phyloP scores from a whole-genome alignment of 1,140 invertebrate species.

The Brachionus paranguensis region DNA sequence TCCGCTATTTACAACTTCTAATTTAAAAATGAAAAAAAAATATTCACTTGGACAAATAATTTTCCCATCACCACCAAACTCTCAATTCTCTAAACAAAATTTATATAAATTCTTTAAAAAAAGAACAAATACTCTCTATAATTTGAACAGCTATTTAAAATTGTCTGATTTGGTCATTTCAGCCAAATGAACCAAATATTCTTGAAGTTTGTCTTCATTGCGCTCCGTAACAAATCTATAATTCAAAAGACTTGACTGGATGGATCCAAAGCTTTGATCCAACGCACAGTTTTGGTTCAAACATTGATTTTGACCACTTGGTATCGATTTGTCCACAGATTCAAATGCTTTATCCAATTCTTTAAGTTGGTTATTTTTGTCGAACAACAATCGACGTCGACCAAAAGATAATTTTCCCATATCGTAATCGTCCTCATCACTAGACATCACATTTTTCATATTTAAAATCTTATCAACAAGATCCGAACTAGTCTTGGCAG shows the following conservation, averaged over 20 bases:
- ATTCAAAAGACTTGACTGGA: not conserved
- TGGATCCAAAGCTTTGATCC: not conserved
- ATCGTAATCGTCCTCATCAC: not conserved
- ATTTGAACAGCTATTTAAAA: not conserved
- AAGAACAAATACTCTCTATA: not conserved
- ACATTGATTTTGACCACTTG: not conserved
- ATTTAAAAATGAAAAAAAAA: not conserved
- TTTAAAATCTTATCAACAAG: slow-evolving; percentile 9
- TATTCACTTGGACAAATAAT: not conserved
- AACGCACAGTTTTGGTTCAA: not conserved
- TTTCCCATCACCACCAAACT: not conserved
- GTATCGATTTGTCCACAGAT: not conserved
- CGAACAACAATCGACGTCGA: not conserved
- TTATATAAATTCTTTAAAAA: not conserved
- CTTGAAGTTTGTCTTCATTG: not conserved
- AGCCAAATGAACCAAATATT: not conserved
- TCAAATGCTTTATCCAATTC: not conserved
- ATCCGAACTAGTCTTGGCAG: not conserved
- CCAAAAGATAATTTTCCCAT: not conserved
- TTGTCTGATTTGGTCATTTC: not conserved
- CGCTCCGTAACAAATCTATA: not conserved
- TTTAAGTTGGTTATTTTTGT: not conserved
- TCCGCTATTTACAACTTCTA: not conserved
- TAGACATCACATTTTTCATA: slow-evolving; percentile 5
- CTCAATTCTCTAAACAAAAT: not conserved